Evolutionary conservation across 1,140 invertebrate genomes (phyloP).

Genomic region (Hypothenemus hampei): DNA sequence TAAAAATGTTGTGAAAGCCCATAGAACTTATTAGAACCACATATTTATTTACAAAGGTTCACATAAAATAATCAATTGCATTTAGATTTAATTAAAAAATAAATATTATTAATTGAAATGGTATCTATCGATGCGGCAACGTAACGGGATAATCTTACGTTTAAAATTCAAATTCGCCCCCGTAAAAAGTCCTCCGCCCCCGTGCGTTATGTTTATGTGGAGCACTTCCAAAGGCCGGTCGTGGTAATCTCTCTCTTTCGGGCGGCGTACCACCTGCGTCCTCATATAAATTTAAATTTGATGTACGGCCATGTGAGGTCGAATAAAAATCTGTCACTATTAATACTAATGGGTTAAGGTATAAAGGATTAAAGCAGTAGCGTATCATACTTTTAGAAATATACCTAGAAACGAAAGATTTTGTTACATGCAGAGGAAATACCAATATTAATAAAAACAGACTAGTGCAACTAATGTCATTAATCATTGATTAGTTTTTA

Average conservation of each 20-base stretch:
- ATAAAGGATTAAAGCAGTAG: background rate
- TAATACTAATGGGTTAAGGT: conserved; percentile 19
- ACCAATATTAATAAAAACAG: no score
- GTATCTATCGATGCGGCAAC: background rate
- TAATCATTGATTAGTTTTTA: no score
- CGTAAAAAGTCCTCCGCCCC: conserved; percentile 11
- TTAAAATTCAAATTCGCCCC: conserved; percentile 9
- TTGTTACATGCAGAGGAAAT: no score
- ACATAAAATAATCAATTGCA: no score
- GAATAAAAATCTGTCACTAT: conserved; percentile 20
- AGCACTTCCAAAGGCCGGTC: conserved; percentile 9
- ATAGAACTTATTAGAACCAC: no score
- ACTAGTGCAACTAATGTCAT: no score
- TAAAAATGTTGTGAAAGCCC: no score
- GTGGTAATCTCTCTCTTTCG: conserved; percentile 8
- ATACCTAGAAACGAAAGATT: no score
- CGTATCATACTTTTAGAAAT: no score
- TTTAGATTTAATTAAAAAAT: no score
- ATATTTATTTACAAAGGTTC: no score
- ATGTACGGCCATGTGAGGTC: conserved; percentile 17
- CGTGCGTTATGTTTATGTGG: conserved; percentile 8
- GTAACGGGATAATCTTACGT: conserved; percentile 10
- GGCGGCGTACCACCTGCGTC: conserved; percentile 17
- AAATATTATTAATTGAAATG: no score
- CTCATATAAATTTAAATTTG: conserved; percentile 19